These are phyloP conservation scores for Poeciliopsis infans DNA, from an alignment of 2,797 vertebrate species.

Conservation along the genomic window DNA sequence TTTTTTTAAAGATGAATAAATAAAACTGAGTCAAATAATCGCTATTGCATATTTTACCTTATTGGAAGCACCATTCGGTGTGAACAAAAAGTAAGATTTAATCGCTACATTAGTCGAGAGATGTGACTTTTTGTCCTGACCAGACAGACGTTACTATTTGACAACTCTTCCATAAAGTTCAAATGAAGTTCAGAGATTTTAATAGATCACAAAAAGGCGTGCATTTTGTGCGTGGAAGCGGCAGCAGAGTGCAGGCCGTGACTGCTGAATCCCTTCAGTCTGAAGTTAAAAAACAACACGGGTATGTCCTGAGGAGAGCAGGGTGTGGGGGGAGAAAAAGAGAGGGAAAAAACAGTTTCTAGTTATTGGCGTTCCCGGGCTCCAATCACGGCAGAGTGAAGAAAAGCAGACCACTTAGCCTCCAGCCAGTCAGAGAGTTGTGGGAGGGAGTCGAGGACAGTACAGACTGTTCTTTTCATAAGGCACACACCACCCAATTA, in stretches of 20 bases:
- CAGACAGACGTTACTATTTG: background rate
- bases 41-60: constrained; percentile 11
- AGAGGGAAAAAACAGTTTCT: constrained; percentile 20
- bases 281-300: constrained; percentile 78
- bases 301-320: constrained; percentile 72
- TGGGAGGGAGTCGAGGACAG: constrained; percentile 68
- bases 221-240: constrained; percentile 10
- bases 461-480: constrained; percentile 83
- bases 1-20: constrained; percentile 82
- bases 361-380: constrained; percentile 65
- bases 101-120: no score
- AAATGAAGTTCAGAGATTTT: background rate
- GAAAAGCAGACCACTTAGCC: constrained; percentile 82
- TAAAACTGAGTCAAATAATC: constrained; percentile 93
- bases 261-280: constrained; percentile 48
- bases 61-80: background rate
- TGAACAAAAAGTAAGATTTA: background rate
- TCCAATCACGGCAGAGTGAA: constrained; percentile 74
- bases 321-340: background rate
- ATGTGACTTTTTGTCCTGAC: background rate
- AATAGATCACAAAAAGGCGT: background rate
- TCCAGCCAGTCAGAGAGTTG: constrained; percentile 73
- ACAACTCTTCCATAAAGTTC: background rate
- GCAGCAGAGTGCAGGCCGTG: constrained; percentile 44
- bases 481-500: constrained; percentile 79